Conservation (phyloP, 2,888 invertebrate genomes). For the Noctua pronuba region DNA sequence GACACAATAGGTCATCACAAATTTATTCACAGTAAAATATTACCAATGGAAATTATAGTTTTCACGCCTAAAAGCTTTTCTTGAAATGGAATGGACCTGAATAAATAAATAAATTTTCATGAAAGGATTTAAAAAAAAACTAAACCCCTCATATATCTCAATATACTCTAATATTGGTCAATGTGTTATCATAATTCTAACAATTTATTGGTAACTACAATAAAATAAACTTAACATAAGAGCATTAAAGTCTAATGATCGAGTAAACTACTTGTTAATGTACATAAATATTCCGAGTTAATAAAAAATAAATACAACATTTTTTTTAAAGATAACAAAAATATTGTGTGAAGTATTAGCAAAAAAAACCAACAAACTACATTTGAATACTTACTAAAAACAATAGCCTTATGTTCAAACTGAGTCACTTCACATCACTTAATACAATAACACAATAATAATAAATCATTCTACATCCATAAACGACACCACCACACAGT, state of each 20-base stretch:
- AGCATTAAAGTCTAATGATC: neutral
- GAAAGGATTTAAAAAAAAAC: neutral
- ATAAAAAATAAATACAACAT: neutral
- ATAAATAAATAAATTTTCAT: neutral
- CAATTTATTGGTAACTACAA: neutral
- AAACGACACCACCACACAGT: conserved; percentile 58
- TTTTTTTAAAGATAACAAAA: neutral
- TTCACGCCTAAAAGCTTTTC: neutral
- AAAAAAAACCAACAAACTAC: neutral
- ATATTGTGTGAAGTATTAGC: too few relatives aligned
- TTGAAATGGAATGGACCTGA: neutral
- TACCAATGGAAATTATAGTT: neutral
- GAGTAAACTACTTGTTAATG: neutral
- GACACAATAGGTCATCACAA: conserved; percentile 2
- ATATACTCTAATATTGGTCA: neutral
- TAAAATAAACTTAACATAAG: neutral
- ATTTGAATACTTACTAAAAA: conserved; percentile 58
- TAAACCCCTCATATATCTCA: neutral
- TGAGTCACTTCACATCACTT: conserved; percentile 64
- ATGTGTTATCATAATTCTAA: neutral
- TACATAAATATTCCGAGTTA: neutral
- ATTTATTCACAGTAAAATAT: neutral
- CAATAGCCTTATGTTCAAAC: conserved; percentile 39
- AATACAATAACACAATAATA: conserved; percentile 56
- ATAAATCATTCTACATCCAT: conserved; percentile 39